Evolutionary conservation across 2,113 vertebrate genomes (phyloP), one percentile per base, ranked within the genome.

Genomic region (Myotis davidii): DNA sequence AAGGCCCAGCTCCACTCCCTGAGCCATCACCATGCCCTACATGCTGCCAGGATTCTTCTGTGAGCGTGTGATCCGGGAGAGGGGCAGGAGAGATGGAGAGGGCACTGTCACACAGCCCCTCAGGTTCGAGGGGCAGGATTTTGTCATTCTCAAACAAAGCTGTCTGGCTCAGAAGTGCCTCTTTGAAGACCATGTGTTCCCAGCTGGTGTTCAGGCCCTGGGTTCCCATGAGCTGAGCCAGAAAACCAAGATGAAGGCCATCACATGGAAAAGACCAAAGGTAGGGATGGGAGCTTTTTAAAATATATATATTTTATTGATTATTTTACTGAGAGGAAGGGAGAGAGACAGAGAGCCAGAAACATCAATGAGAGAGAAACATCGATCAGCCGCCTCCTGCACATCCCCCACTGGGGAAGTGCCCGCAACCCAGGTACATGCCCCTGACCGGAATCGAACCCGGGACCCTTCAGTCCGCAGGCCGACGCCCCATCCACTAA

Each of bases 221-320:
- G 99, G 99, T 88, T 99, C 98, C 96, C 99, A 99, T 94, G 99
- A 99, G 95, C 98, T 99, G 17, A 99, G 98, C 56, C 99, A 98
- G 96, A 99, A 99, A 97, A 98, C 99, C 96, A 99, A 99, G 97
- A 98, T 99, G 98, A 99, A 99, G 98, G 99, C 98, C 97, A 99
- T 99, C 96, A 94, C 96, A 16, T 99, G 99, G 99, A 99, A 99
- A 98, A 98, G 99, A 96, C 99, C 99, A 89, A 99, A 99, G 99
- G 99, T 99, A 99, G 95, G 99, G 96, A 42, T 29, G 61, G 79
- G 78, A 76, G 65, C 50, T 42, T 11, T 1, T 39, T 39, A 5
- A 5, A 39, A 39, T 5, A 39, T 3, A 39, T 39, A 39, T 39
- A 39, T 39, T 39, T 39, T 5, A 39, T 39, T 39, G 39, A 39